These are phyloP conservation scores for Elegia similella DNA, from an alignment of 2,888 invertebrate species.

Conservation along the genomic window DNA sequence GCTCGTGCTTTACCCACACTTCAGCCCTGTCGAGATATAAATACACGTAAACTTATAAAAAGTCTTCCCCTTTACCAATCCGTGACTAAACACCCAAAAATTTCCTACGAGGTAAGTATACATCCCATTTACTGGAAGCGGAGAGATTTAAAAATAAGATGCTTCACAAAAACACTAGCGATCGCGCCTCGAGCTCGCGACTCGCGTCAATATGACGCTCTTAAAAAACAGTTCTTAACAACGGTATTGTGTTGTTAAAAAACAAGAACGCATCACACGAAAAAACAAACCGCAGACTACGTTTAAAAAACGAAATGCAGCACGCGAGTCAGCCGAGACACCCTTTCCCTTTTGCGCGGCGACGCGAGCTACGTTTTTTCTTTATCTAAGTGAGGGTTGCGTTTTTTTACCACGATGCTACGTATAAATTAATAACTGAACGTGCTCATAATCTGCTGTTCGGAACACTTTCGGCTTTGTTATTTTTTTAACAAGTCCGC, in stretches of 20 bases:
- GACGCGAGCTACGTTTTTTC: slow-evolving; percentile 76
- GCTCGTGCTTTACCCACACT: slow-evolving; percentile 55
- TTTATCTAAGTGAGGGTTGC: slow-evolving; percentile 72
- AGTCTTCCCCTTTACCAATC: slow-evolving; percentile 65
- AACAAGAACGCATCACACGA: slow-evolving; percentile 72
- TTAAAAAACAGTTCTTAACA: slow-evolving; percentile 73
- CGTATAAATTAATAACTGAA: slow-evolving; percentile 82
- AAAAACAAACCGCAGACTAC: slow-evolving; percentile 78
- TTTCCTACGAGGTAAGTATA: slow-evolving; percentile 46
- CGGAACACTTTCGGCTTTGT: slow-evolving; percentile 80
- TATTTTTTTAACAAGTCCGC: slow-evolving; percentile 63
- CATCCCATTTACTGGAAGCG: slow-evolving; percentile 63
- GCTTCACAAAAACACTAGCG: slow-evolving; percentile 59
- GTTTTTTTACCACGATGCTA: slow-evolving; percentile 72
- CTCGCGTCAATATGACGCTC: slow-evolving; percentile 74
- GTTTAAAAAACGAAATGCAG: slow-evolving; percentile 78
- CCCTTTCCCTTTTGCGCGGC: slow-evolving; percentile 77
- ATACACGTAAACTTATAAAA: slow-evolving; percentile 45
- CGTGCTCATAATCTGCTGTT: slow-evolving; percentile 78
- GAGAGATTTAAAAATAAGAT: slow-evolving; percentile 74
- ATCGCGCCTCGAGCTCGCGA: slow-evolving; percentile 65
- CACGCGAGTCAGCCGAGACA: slow-evolving; percentile 74
- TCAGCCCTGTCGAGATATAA: slow-evolving; percentile 49
- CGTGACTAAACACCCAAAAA: slow-evolving; percentile 70
- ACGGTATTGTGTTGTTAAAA: slow-evolving; percentile 79